A percentile compares a stretch with the other conserved stretches of the same genome.
phyloP scores from a whole-genome alignment of 2,797 vertebrate species.

The Lateolabrax maculatus region DNA sequence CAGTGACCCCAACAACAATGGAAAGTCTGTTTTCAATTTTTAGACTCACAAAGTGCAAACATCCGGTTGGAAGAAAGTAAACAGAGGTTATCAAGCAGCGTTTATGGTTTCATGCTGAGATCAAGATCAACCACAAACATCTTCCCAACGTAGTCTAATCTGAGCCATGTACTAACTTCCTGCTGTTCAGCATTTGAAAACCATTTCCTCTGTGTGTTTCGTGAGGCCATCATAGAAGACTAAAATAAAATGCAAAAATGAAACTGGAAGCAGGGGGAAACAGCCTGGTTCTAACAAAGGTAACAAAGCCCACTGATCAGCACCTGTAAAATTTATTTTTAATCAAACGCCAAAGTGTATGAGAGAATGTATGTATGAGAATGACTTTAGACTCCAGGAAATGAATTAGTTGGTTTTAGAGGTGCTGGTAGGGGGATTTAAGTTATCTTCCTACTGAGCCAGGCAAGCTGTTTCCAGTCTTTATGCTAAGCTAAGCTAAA shows the following conservation, averaged over 20 bases:
- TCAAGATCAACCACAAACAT: not conserved
- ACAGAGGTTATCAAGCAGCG: not conserved
- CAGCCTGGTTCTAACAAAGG: not conserved
- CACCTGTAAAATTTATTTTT: not conserved
- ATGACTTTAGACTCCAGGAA: not conserved
- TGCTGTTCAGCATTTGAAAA: not conserved
- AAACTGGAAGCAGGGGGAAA: not conserved
- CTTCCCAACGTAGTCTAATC: not conserved
- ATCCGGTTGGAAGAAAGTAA: not conserved
- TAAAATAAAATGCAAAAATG: too few relatives aligned
- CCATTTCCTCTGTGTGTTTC: not conserved
- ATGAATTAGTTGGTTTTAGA: not conserved
- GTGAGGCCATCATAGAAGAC: too few relatives aligned
- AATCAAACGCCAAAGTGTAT: too few relatives aligned
- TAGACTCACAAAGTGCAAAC: not conserved
- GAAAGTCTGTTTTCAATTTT: not conserved
- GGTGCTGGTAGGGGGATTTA: not conserved
- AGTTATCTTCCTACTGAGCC: not conserved
- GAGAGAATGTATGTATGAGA: too few relatives aligned
- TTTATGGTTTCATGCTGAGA: not conserved
- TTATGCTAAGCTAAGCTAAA: not conserved
- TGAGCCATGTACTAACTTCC: not conserved
- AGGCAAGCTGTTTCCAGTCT: not conserved
- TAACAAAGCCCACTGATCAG: not conserved
- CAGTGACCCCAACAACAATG: not conserved